Evolutionary conservation across 2,888 invertebrate genomes (phyloP), one percentile per base, ranked within the genome.

Genomic region (Ariolimax columbianus): DNA sequence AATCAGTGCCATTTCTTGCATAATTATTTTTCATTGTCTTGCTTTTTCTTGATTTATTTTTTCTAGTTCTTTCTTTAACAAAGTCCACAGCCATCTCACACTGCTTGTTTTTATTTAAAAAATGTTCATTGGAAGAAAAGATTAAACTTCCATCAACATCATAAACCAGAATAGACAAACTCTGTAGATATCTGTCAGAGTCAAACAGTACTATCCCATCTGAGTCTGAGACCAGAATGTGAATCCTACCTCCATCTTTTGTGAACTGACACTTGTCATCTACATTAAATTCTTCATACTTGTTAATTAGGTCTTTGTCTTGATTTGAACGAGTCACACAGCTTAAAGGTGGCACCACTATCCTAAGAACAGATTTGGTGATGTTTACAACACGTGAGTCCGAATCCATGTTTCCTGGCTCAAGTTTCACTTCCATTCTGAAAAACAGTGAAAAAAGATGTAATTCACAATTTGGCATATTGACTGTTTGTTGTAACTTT

Each of bases 141-240:
- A 78, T 6, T n/a, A 79, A 66, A 7, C 68, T n/a, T 3, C 68
- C 68, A 30, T 47, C 33, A 7, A 47, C 19, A 68, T 43, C 66
- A 66, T 68, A 79, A 0, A 79, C 79, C 2, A 68, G 30, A 17
- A 68, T 40, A 43, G 23, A 68, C 33, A 79, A 40, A 17, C 3
- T 68, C 9, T 79, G 43, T 2, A 47, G 3, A 47, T 68, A 79
- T n/a, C 63, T 40, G n/a, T 43, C 47, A 2, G 68, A 79, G 23
- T 79, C 66, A 43, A 79, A 79, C 43, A 79, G n/a, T 19, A 30
- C 40, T 23, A 30, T 66, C 1, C 47, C 79, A 66, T 66, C 23
- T n/a, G 43, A 17, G 30, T 79, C 79, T 4, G 79, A 63, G 23
- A 79, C 33, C n/a, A 79, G 0, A 66, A 79, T 43, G 38, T 68